phyloP scores from a whole-genome alignment of 2,797 vertebrate genomes.

The Hydrocynus forskahlii region DNA sequence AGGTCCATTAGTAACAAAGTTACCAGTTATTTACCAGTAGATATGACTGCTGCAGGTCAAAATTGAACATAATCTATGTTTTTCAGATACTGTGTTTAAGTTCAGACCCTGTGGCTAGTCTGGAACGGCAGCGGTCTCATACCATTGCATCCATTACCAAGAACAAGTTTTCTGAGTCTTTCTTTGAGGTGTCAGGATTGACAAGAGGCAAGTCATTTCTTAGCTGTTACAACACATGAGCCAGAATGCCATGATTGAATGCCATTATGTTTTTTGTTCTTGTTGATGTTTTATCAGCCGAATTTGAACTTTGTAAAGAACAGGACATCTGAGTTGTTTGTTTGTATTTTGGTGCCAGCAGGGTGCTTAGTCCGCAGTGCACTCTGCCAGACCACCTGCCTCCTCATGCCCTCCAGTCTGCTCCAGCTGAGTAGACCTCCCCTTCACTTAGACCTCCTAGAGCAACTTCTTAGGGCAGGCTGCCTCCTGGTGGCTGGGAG shows the following conservation, averaged over 20 bases:
- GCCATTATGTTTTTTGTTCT: slow-evolving; percentile 46
- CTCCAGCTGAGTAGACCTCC: slow-evolving; percentile 57
- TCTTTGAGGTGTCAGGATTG: slow-evolving; percentile 18
- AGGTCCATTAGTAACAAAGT: no score
- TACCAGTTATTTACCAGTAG: no score
- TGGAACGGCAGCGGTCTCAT: slow-evolving; percentile 46
- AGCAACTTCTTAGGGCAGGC: slow-evolving; percentile 65
- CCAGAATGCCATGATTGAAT: background rate
- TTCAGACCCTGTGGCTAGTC: slow-evolving; percentile 57
- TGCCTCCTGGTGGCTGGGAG: slow-evolving; percentile 76
- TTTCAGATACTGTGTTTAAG: slow-evolving; percentile 54
- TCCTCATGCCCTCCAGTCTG: slow-evolving; percentile 69
- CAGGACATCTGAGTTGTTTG: slow-evolving; percentile 57
- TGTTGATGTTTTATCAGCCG: slow-evolving; percentile 51
- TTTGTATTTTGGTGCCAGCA: slow-evolving; percentile 65
- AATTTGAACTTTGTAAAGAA: slow-evolving; percentile 68
- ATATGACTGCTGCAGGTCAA: background rate
- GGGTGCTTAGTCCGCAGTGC: slow-evolving; percentile 53
- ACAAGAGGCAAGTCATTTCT: slow-evolving; percentile 47
- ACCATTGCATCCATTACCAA: slow-evolving; percentile 8
- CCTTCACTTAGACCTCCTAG: slow-evolving; percentile 65
- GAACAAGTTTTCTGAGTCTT: slow-evolving; percentile 15
- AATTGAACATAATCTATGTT: background rate
- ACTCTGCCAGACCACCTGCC: slow-evolving; percentile 75
- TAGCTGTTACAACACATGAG: background rate